Base-by-base conservation (phyloP, 2,113 vertebrate genomes). In the Prolemur simus region DNA sequence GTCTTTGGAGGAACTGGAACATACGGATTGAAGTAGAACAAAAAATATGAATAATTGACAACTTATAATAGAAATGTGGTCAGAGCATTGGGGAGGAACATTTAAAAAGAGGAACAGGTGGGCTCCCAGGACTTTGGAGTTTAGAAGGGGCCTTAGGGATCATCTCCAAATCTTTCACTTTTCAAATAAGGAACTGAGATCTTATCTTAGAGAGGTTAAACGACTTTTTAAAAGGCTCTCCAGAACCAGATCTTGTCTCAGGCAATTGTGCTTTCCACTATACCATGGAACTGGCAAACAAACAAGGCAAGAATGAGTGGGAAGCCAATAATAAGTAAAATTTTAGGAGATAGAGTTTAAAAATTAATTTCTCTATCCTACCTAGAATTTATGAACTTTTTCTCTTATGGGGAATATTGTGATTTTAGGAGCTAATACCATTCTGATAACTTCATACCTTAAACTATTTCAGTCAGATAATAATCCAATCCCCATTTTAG, bases 111-210 rank as follows among this genome's bases (percentile, higher is more conserved):
- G 42, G 10, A 63, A 73, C 49, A 89, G 37, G 58, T 84, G 49
- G n/a, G 58, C 13, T 73, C 23, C 42, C 25, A 49, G 60, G 73
- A 64, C 84, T 76, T 85, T n/a, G 81, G 45, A 90, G 32, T 34
- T 21, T 42, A 32, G 42, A 85, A 63, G 21, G 34, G 58, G 58
- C 76, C 45, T 91, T 45, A 60, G 58, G 14, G 71, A 68, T 71
- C 71, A 71, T 91, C 73, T 97, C n/a, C 42, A 95, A 93, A 84
- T 81, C 32, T 81, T 25, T 89, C n/a, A 76, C 32, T 87, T 88
- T 94, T 39, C 60, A 78, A 52, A 49, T 83, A 81, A 96, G 66
- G 69, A 86, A 81, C 63, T 69, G 80, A 91, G 54, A 94, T 17
- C 12, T 63, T 21, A 56, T 56, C 54, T 56, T 27, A 86, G 45